A percentile compares a stretch with the other conserved stretches of the same genome.
Conservation (phyloP, 2,888 invertebrate species). For the Scaptomyza flava region DNA sequence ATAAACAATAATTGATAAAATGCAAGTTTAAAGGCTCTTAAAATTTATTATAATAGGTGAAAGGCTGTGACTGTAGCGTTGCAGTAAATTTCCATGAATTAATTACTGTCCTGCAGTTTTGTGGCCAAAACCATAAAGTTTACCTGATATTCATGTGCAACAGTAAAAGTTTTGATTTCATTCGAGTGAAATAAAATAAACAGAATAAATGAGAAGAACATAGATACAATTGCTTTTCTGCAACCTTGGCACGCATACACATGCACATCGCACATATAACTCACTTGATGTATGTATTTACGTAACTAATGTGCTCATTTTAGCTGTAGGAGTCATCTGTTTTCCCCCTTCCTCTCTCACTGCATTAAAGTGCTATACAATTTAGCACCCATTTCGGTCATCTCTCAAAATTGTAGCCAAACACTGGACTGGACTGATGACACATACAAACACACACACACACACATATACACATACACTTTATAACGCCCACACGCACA, state of each 20-base stretch:
- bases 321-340: constrained; percentile 45
- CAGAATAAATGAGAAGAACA: not conserved
- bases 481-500: constrained; percentile 4
- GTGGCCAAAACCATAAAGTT: not conserved
- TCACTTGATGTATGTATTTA: constrained; percentile 42
- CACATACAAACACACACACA: constrained; percentile 38
- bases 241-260: not conserved
- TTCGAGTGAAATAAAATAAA: not conserved
- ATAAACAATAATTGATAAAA: constrained; percentile 5
- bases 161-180: not conserved
- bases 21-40: not conserved
- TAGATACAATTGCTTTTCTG: not conserved
- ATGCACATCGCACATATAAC: not conserved
- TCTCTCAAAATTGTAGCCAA: constrained; percentile 67
- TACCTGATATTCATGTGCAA: too few relatives aligned
- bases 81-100: too few relatives aligned
- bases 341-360: constrained; percentile 13
- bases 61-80: too few relatives aligned
- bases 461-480: constrained; percentile 14
- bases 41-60: too few relatives aligned
- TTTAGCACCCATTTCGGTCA: constrained; percentile 63
- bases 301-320: constrained; percentile 48
- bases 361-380: constrained; percentile 24
- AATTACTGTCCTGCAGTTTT: not conserved
- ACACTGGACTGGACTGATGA: constrained; percentile 45